Base-by-base conservation (phyloP, 2,797 vertebrate genomes). In the Megalops cyprinoides region DNA sequence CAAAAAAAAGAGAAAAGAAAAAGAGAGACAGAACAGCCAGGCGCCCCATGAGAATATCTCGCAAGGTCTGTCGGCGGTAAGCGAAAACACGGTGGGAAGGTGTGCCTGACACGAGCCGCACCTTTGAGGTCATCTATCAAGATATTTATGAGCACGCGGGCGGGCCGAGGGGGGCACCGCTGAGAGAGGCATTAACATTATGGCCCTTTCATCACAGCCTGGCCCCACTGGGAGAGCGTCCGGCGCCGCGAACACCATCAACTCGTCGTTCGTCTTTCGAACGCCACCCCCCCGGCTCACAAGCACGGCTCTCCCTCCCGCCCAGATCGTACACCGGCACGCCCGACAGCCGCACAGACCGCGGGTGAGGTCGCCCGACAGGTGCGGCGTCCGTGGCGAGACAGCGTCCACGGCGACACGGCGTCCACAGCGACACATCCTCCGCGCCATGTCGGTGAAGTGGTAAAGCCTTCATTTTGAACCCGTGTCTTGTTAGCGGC, bases 41-140 rank as follows among this genome's bases (percentile, higher is more conserved):
- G 25, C 23, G 51, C 37, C 60, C 34, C 14, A 1, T 2, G 58
- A 58, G 39, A 28, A 55, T 14, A 74, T 14, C 46, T 9, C 12
- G 65, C 48, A 78, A 77, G 23, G n/a, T n/a, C 31, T 46, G 65
- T 81, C 65, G 48, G 53, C 75, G 56, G 56, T 34, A 51, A 31
- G 53, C 46, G 2, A 73, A 85, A 85, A 80, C 48, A 74, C 76
- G 79, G 86, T 85, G 86, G 81, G 81, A 86, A 88, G 87, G 75
- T 84, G 82, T 82, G 83, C 81, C 84, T 78, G 86, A 88, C 86
- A 58, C 71, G 65, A 80, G 85, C 82, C 82, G 83, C 77, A 79
- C 78, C 80, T 85, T 49, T 65, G 76, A 56, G 82, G 80, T 69
- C 74, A 74, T 42, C 48, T 9, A 69, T 51, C 77, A 71, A 78